These are phyloP conservation scores for Chaetorhynchus papuensis DNA, from an alignment of 2,113 vertebrate species.

Conservation along the genomic window DNA sequence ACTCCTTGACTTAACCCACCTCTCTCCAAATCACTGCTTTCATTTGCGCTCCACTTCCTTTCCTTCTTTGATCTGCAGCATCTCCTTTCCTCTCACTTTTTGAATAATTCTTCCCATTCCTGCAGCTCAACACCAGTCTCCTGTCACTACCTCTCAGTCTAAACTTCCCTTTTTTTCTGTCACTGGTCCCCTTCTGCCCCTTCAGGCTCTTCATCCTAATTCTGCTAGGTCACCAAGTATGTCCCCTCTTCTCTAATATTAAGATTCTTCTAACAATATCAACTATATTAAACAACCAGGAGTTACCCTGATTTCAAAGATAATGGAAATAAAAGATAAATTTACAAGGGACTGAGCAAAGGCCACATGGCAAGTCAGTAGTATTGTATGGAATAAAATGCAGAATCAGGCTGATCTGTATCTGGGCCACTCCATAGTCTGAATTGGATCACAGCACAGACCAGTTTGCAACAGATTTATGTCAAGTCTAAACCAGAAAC, in stretches of 20 bases:
- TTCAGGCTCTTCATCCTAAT: background rate
- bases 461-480: background rate
- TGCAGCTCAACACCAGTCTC: background rate
- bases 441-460: background rate
- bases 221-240: background rate
- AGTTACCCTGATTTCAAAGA: background rate
- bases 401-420: background rate
- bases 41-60: background rate
- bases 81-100: background rate
- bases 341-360: background rate
- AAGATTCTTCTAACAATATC: background rate
- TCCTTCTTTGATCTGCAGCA: background rate
- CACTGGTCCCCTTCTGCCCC: background rate
- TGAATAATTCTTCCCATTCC: background rate
- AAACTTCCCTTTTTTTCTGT: background rate
- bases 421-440: background rate
- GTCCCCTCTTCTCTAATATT: background rate
- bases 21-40: background rate
- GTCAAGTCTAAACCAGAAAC: conserved; percentile 1
- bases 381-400: fast-evolving
- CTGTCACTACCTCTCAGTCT: background rate
- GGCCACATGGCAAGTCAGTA: background rate
- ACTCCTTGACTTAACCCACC: background rate
- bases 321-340: background rate
- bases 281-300: background rate